Evolutionary conservation across 1,140 invertebrate genomes (phyloP).

Genomic region (Venturia canescens): DNA sequence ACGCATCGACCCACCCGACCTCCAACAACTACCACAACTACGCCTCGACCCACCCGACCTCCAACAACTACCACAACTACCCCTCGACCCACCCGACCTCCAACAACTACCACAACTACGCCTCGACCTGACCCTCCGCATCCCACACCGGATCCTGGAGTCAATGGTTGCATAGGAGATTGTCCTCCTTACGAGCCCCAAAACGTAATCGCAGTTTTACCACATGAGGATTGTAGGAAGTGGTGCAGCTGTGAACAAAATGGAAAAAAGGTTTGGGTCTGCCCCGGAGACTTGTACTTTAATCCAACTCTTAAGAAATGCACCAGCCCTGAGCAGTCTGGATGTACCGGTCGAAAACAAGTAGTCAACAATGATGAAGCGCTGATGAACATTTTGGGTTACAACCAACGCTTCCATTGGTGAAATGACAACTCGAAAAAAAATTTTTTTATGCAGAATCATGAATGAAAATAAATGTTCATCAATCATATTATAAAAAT

Average conservation of each 20-base stretch:
- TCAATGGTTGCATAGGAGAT: background rate
- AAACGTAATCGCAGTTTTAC: background rate
- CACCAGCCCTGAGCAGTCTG: background rate
- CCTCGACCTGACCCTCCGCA: background rate
- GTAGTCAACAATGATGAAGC: background rate
- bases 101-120: background rate
- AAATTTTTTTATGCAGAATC: background rate
- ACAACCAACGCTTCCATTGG: background rate
- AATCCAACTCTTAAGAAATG: background rate
- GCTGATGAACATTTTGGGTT: background rate
- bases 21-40: background rate
- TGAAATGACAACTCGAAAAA: background rate
- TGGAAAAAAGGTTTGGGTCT: background rate
- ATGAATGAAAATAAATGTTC: too few relatives aligned
- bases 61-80: too few relatives aligned
- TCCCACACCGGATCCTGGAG: background rate
- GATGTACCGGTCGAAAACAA: background rate
- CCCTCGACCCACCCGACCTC: too few relatives aligned
- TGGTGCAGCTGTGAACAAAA: slow-evolving; percentile 65
- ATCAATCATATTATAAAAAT: too few relatives aligned
- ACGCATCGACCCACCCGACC: too few relatives aligned
- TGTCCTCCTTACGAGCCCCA: background rate
- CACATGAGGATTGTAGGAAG: slow-evolving; percentile 54
- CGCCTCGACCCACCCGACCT: too few relatives aligned
- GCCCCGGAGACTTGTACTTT: background rate